Base-by-base conservation (phyloP, 2,797 vertebrate genomes). In the Sparus aurata region DNA sequence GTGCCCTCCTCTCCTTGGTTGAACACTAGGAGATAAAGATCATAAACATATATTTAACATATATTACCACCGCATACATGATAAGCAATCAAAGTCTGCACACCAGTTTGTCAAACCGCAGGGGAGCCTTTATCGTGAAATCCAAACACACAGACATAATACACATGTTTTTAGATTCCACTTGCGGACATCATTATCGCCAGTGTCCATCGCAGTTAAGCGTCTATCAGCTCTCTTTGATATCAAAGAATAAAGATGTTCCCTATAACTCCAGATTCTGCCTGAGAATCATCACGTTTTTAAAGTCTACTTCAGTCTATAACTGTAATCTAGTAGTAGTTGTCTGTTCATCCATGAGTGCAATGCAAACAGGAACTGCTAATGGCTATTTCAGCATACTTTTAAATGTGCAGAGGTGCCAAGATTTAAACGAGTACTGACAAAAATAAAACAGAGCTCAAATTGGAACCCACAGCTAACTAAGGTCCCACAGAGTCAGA, bases 1-100 rank as follows among this genome's bases (percentile, higher is more conserved):
- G 98, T 99, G 69, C 98, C 98, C 94, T 99, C 98, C 94, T 99
- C 98, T 84, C 98, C 98, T 93, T 99, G 98, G 95, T 99, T 99
- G 94, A 99, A 99, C 93, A 99, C 98, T 99, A 64, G 1, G 85
- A 86, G 64, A 75, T 18, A 58, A 78, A 70, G 49, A 78, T 63
- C 59, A 86, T 12, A 67, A 65, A 46, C 30, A 34, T 34, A 34
- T 30, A 30, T 30, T 30, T 30, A 30, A 25, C 3, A 20, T 10
- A 69, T 1, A 52, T 74, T 47, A 69, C 2, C 41, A 12, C 17
- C 3, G 63, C 8, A 72, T 46, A 20, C 17, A 69, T 16, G 34
- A 47, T n/a, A 16, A 0, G 23, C 49, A 64, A 50, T 69, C 66
- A 58, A 23, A 22, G 30, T 30, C 6, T 45, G 50, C 43, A 53